phyloP scores from a whole-genome alignment of 2,888 invertebrate genomes.

The Ectemnius lituratus region DNA sequence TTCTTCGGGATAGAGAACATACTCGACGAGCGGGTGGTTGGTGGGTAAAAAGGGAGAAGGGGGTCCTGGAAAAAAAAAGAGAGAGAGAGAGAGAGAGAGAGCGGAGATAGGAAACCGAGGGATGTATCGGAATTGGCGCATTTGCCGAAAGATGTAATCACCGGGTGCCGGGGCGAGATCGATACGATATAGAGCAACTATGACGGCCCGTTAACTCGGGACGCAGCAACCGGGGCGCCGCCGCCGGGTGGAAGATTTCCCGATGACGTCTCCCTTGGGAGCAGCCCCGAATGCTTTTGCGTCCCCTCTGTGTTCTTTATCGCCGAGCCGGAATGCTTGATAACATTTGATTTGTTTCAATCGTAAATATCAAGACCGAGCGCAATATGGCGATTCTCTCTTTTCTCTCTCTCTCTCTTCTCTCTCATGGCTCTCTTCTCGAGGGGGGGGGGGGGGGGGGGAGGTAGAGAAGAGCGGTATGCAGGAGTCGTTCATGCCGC shows the following conservation, averaged over 20 bases:
- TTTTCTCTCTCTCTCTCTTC: neutral
- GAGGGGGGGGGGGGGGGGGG: too few relatives aligned
- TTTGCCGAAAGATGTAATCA: conserved; percentile 45
- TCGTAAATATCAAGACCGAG: conserved; percentile 71
- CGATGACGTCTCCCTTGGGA: conserved; percentile 65
- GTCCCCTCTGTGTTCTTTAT: conserved; percentile 77
- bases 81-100: too few relatives aligned
- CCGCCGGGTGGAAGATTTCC: conserved; percentile 57
- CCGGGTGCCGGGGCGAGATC: conserved; percentile 41
- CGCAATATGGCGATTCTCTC: conserved; percentile 52
- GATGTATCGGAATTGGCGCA: neutral
- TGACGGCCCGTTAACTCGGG: conserved; percentile 52
- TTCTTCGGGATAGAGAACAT: too few relatives aligned
- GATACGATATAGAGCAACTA: conserved; percentile 50
- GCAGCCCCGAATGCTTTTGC: conserved; percentile 70
- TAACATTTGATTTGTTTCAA: conserved; percentile 78
- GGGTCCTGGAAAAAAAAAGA: too few relatives aligned
- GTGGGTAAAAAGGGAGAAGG: too few relatives aligned
- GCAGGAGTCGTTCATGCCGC: neutral
- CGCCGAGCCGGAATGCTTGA: conserved; percentile 76
- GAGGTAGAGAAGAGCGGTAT: neutral
- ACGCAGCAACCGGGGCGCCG: conserved; percentile 17
- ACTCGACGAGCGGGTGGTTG: too few relatives aligned
- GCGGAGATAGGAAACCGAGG: too few relatives aligned
- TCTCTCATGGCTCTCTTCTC: neutral